These are phyloP conservation scores for Ctena decussata DNA, from an alignment of 2,888 invertebrate species.

Conservation along the genomic window DNA sequence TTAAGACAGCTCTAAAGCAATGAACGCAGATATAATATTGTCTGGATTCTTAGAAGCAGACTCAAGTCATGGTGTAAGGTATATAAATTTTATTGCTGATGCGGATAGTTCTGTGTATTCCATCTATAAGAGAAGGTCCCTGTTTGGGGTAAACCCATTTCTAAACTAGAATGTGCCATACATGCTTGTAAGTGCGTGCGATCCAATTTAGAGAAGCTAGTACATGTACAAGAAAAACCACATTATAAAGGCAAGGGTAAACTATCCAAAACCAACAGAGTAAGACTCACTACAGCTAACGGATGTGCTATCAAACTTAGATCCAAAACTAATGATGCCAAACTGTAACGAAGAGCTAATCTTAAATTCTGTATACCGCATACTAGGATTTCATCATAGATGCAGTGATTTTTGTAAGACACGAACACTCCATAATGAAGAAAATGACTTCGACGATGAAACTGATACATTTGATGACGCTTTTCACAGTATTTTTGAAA, in stretches of 20 bases:
- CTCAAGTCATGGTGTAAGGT: conserved; percentile 46
- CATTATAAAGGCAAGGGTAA: not conserved
- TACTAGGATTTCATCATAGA: not conserved
- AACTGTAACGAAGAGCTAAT: not conserved
- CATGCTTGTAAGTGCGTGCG: conserved; percentile 45
- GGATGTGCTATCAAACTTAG: not conserved
- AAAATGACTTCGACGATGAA: not conserved
- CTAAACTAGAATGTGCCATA: conserved; percentile 43
- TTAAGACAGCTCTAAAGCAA: conserved; percentile 42
- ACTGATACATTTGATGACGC: not conserved
- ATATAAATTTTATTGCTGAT: conserved; percentile 38
- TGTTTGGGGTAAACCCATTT: conserved; percentile 25
- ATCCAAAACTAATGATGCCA: not conserved
- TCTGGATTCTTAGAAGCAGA: conserved; percentile 58
- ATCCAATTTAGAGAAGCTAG: conserved; percentile 19
- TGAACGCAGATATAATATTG: conserved; percentile 30
- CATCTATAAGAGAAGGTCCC: conserved; percentile 23
- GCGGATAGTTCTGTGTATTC: conserved; percentile 49
- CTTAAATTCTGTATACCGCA: not conserved
- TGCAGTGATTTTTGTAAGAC: no score
- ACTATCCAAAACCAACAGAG: not conserved
- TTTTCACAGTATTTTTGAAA: not conserved
- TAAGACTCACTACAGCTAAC: not conserved
- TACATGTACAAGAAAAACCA: not conserved
- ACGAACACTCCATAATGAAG: not conserved